Evolutionary conservation across 1,140 invertebrate species (phyloP), one percentile per base, ranked within the genome.

Genomic region (Drosophila ananassae): DNA sequence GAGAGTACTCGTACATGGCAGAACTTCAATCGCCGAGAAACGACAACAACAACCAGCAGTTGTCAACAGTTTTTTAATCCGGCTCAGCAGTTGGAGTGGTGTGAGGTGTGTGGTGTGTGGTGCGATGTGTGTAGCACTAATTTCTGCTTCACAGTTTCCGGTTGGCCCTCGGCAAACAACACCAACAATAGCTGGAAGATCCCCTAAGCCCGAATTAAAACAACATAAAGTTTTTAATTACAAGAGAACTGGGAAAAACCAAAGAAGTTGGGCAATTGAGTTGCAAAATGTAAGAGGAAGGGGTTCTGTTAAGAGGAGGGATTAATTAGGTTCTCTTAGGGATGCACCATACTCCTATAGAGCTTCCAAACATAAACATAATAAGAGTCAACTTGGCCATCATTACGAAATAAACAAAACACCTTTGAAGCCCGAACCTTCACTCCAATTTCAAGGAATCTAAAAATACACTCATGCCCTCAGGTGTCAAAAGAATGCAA

Each of bases 171-270:
- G 37, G 17, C 51, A 52, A 6, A 12, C 13, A 32, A 17, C 51
- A 53, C 24, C 48, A 64, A 39, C 41, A 74, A 62, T 57, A 64
- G 61, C 57, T 22, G 52, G 46, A 55, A 41, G 17, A 44, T 83
- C 41, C 55, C 41, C 41, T 2, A 1, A 62, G 53, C 74, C 71
- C 63, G 79, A 71, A 85, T 89, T 89, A 89, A 85, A 89, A 83
- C 63, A 72, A 59, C 73, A 80, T 80, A 62, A 85, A 73, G 62
- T 87, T 87, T 69, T 84, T 87, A 77, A 77, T 77, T 77, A 77
- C 66, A 62, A 52, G 62, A 51, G 32, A 53, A 13, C 67, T 52
- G 21, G 3, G 39, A 51, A 41, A 59, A 53, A 50, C 59, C 58
- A 17, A 62, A 28, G 9, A 63, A 66, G 71, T 74, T 66, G 53